These are phyloP conservation scores for Polydrusus cervinus DNA, from an alignment of 2,888 invertebrate species.

Conservation along the genomic window DNA sequence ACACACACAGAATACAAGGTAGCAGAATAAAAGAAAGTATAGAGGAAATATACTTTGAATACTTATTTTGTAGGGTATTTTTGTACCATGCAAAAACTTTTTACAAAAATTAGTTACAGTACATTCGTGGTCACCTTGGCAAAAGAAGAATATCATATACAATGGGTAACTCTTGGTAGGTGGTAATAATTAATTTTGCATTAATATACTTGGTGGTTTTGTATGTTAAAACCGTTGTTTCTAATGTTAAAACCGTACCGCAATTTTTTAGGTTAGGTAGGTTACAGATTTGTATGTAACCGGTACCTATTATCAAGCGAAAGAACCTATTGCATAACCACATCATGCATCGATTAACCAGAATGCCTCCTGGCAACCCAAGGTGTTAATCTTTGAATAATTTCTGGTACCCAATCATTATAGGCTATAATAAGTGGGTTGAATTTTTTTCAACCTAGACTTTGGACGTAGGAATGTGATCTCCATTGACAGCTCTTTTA, in stretches of 20 bases:
- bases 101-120: conserved; percentile 33
- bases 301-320: not conserved
- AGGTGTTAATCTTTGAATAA: conserved; percentile 7
- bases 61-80: not conserved
- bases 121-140: conserved; percentile 45
- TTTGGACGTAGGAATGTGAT: not conserved
- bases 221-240: no score
- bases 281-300: no score
- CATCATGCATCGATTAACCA: not conserved
- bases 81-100: conserved; percentile 11
- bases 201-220: not conserved
- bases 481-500: conserved; percentile 4
- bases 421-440: conserved; percentile 2
- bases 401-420: not conserved
- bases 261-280: no score
- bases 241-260: no score
- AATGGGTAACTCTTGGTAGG: conserved; percentile 48
- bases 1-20: no score
- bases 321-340: not conserved
- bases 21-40: no score
- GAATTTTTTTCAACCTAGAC: not conserved
- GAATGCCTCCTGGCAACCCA: not conserved
- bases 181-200: conserved; percentile 35
- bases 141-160: conserved; percentile 51
- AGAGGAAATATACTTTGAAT: not conserved